Evolutionary conservation across 2,888 invertebrate species (phyloP), one percentile per base, ranked within the genome.

Genomic region (Bombyx huttoni): DNA sequence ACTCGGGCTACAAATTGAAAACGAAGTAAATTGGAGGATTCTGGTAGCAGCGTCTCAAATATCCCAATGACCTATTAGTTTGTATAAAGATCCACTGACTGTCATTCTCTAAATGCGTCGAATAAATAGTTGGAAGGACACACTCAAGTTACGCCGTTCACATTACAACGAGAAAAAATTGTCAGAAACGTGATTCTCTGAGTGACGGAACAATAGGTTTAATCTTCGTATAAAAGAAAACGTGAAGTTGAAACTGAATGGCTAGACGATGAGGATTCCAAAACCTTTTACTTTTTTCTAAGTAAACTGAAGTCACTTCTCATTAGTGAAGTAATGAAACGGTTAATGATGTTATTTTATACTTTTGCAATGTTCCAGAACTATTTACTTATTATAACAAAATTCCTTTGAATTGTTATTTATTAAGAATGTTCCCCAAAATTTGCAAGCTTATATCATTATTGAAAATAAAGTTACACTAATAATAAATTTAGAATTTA

Each of bases 151-250:
- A 71, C 82, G 58, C 60, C 64, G 64, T 63, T 77, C 76, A 54
- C 56, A 65, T 81, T 76, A 75, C 75, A 67, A 64, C 70, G 71
- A 69, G 71, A 76, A 76, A 74, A 79, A 77, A 69, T 64, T 75
- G 76, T 76, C 73, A 74, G 84, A 78, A 82, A 83, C 73, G 69
- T 72, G 81, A 84, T 74, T 76, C 80, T 62, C 64, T 75, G 77
- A 76, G 75, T 81, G 80, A 78, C 81, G 72, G 75, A 73, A 81
- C 80, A 84, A 83, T 81, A 73, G 73, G 70, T 80, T 81, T 83
- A 82, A 82, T 84, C 78, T 82, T 73, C 75, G 70, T 71, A 69
- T 65, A 63, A 70, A 68, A 64, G 70, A 75, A 77, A 76, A 73
- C 68, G 70, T 75, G 70, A 72, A 67, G 65, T 60, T 62, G 58